A percentile compares a stretch with the other conserved stretches of the same genome.
Evolutionary conservation across 2,113 vertebrate genomes (phyloP).

Genomic region (Myiozetetes cayanensis): DNA sequence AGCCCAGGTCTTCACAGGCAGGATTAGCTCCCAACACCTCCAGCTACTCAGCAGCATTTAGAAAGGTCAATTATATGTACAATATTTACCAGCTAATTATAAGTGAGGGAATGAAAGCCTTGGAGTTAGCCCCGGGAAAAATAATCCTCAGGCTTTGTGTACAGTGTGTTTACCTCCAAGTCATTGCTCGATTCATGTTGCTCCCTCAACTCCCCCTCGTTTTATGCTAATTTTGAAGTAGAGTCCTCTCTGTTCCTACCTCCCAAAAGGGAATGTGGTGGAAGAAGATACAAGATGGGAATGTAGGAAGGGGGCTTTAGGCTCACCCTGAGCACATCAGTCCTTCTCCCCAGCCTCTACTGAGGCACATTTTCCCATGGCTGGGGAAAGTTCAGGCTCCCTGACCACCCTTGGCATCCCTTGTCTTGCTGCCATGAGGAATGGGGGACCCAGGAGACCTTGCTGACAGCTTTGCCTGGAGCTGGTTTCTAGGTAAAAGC

Average conservation of each 20-base stretch:
- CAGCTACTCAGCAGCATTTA: constrained; percentile 11
- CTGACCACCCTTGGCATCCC: constrained; percentile 2
- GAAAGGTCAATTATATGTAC: constrained; percentile 14
- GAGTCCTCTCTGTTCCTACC: neutral
- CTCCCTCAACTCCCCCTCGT: neutral
- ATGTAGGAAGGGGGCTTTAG: neutral
- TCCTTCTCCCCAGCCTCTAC: neutral
- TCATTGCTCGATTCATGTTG: neutral
- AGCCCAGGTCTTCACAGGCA: neutral
- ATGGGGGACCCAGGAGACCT: neutral
- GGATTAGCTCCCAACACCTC: neutral
- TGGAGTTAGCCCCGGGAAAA: neutral
- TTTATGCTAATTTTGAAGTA: neutral
- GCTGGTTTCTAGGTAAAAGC: constrained; percentile 16
- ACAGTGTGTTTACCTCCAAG: neutral
- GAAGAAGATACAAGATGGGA: neutral
- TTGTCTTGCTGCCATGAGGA: neutral
- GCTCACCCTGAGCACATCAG: neutral
- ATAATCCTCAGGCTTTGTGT: neutral
- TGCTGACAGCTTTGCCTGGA: neutral
- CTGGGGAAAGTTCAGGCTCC: neutral
- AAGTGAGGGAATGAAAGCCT: neutral
- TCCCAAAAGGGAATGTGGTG: neutral
- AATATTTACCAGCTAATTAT: constrained; percentile 5
- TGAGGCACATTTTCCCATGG: neutral